Evolutionary conservation across 1,140 invertebrate genomes (phyloP).

Genomic region (Nasonia giraulti): DNA sequence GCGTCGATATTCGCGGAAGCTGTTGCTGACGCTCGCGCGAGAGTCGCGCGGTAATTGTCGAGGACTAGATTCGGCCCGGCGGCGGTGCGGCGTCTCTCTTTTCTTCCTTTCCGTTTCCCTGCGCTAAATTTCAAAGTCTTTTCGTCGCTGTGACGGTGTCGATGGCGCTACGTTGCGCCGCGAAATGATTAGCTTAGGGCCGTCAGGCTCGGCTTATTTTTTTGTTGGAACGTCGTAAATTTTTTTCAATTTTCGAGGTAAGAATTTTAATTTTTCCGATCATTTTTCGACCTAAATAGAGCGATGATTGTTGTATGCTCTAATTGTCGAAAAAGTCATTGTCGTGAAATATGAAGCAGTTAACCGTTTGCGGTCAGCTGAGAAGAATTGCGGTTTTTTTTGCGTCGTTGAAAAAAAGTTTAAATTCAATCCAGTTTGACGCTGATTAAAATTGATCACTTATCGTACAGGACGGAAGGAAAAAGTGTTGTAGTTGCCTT

Average conservation of each 20-base stretch:
- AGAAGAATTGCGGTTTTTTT: too few relatives aligned
- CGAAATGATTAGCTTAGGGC: not conserved
- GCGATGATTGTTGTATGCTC: not conserved
- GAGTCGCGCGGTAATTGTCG: constrained; percentile 20
- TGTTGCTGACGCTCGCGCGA: not conserved
- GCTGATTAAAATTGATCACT: too few relatives aligned
- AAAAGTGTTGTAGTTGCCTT: too few relatives aligned
- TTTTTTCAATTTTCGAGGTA: not conserved
- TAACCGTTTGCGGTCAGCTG: too few relatives aligned
- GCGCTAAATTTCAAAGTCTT: constrained; percentile 16
- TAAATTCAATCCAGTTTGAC: too few relatives aligned
- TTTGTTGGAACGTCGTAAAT: not conserved
- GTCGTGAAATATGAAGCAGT: not conserved
- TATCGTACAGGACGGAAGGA: too few relatives aligned
- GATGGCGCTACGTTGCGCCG: too few relatives aligned
- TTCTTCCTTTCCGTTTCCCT: constrained; percentile 41
- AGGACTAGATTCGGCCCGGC: constrained; percentile 38
- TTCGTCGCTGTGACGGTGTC: not conserved
- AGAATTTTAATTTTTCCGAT: not conserved
- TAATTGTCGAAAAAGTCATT: not conserved
- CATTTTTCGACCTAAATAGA: not conserved
- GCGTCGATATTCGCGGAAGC: constrained; percentile 40
- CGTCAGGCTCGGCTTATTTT: too few relatives aligned
- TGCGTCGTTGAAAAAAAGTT: too few relatives aligned
- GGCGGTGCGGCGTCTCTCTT: constrained; percentile 1